These are phyloP conservation scores for Zeugodacus cucurbitae DNA, from an alignment of 1,140 invertebrate genomes.

Conservation along the genomic window DNA sequence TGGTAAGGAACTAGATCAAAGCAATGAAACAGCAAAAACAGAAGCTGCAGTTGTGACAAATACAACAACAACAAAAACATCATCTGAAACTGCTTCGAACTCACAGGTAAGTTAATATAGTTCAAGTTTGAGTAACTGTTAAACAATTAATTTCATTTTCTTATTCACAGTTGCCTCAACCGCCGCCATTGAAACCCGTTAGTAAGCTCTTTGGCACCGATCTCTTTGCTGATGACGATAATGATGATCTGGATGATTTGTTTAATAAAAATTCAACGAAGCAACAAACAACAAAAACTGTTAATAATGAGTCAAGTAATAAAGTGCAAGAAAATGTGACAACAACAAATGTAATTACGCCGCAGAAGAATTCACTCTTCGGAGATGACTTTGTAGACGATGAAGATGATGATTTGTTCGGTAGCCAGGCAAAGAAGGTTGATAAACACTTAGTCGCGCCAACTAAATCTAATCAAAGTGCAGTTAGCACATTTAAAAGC, in stretches of 20 bases:
- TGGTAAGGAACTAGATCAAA: background rate
- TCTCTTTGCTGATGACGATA: constrained; percentile 13
- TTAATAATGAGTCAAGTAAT: background rate
- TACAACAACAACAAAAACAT: too few species aligned
- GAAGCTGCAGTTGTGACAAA: background rate
- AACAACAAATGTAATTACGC: background rate
- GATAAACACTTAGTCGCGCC: background rate
- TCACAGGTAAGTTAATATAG: background rate
- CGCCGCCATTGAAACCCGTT: background rate
- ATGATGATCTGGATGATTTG: constrained; percentile 1
- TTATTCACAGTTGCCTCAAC: background rate
- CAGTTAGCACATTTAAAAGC: background rate
- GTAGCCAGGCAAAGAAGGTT: background rate
- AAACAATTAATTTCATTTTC: background rate
- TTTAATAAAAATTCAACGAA: background rate
- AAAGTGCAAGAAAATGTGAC: background rate
- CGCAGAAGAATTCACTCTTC: background rate
- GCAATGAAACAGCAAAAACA: background rate
- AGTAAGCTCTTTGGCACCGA: background rate
- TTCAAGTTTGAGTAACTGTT: background rate
- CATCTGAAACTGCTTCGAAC: background rate
- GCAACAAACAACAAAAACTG: background rate
- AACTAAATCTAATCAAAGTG: background rate
- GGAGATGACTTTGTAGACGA: background rate
- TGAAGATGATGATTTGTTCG: constrained; percentile 19